A percentile compares a stretch with the other conserved stretches of the same genome.
Conservation (phyloP, 2,797 vertebrate species). For the Acestrorhynchus altus region DNA sequence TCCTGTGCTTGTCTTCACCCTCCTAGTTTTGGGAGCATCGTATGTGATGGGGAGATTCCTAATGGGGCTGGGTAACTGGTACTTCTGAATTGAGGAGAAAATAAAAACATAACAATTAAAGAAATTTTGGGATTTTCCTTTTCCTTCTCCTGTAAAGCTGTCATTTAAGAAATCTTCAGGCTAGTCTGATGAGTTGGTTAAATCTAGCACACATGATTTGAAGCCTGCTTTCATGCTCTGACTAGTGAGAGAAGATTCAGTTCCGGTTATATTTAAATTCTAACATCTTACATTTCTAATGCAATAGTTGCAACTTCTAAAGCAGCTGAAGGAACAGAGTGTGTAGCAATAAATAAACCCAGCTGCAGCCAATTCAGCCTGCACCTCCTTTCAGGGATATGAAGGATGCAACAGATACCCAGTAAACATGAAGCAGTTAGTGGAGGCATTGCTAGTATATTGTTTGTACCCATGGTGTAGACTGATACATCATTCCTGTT, state of each 20-base stretch:
- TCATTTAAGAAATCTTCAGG: not conserved
- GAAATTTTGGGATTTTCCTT: too few relatives aligned
- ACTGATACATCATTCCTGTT: conserved; percentile 61
- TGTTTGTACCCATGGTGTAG: conserved; percentile 39
- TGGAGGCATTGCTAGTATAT: not conserved
- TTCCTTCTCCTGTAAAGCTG: not conserved
- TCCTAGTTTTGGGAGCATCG: too few relatives aligned
- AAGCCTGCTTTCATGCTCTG: not conserved
- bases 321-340: not conserved
- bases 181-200: not conserved
- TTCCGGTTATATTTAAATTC: not conserved
- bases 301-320: not conserved
- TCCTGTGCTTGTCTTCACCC: too few relatives aligned
- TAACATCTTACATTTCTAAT: not conserved
- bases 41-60: too few relatives aligned
- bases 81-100: too few relatives aligned
- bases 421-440: conserved; percentile 21
- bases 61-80: too few relatives aligned
- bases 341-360: too few relatives aligned
- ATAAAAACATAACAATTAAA: too few relatives aligned
- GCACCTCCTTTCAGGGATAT: not conserved
- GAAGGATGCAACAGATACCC: not conserved
- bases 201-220: not conserved
- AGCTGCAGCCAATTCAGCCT: not conserved
- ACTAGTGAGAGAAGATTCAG: not conserved